phyloP scores from a whole-genome alignment of 2,888 invertebrate genomes.

The Heterodera filipjevi region DNA sequence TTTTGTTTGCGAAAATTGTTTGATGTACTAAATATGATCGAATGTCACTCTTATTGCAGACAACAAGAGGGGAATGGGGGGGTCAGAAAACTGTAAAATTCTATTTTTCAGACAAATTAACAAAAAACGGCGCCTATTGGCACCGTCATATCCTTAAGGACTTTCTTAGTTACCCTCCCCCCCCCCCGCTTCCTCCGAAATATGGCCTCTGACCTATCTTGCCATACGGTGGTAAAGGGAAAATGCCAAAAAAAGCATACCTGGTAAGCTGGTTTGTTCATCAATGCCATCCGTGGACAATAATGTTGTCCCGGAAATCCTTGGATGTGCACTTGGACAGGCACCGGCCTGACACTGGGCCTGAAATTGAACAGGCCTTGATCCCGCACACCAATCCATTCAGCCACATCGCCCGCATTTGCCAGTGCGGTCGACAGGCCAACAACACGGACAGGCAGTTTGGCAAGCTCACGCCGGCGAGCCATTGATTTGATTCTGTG shows the following conservation, averaged over 20 bases:
- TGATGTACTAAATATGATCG: slow-evolving; percentile 72
- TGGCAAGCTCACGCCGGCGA: slow-evolving; percentile 46
- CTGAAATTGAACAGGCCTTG: slow-evolving; percentile 92
- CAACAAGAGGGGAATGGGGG: too few species aligned
- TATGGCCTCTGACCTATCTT: too few species aligned
- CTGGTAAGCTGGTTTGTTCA: slow-evolving; percentile 93
- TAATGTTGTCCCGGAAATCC: slow-evolving; percentile 98
- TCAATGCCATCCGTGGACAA: slow-evolving; percentile 97
- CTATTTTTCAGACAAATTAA: too few species aligned
- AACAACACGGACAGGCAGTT: slow-evolving; percentile 78
- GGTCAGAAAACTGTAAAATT: too few species aligned
- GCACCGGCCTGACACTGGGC: slow-evolving; percentile 95
- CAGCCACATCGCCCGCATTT: slow-evolving; percentile 92
- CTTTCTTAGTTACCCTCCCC: too few species aligned
- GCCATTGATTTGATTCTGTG: slow-evolving; percentile 57
- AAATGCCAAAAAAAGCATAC: too few species aligned
- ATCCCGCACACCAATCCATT: slow-evolving; percentile 85
- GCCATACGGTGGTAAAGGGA: too few species aligned
- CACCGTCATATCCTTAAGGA: too few species aligned
- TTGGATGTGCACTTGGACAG: slow-evolving; percentile 87
- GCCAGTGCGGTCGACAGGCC: slow-evolving; percentile 96
- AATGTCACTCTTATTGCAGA: too few species aligned
- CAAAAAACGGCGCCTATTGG: too few species aligned
- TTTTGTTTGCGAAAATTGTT: slow-evolving; percentile 86
- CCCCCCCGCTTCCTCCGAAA: too few species aligned